Percentiles rank a stretch among this genome's conserved stretches.
These are phyloP conservation scores for Alviniconcha strummeri DNA, from an alignment of 2,888 invertebrate genomes.

Conservation along the genomic window DNA sequence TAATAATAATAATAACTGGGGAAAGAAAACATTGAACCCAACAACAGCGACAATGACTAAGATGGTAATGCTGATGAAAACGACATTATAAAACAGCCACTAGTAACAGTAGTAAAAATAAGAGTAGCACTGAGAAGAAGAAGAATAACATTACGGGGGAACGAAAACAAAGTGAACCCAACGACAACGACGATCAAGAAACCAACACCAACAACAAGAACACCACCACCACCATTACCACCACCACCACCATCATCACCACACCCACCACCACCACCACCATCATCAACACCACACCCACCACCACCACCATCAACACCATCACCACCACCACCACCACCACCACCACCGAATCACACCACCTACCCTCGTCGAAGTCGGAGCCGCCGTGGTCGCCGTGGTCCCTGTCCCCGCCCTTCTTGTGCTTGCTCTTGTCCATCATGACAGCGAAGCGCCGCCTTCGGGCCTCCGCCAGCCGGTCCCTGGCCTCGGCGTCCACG, in stretches of 20 bases:
- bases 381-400: not conserved
- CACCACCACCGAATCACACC: not conserved
- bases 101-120: no score
- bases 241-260: no score
- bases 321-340: not conserved
- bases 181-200: not conserved
- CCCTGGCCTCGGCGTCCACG: slow-evolving; percentile 49
- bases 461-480: slow-evolving; percentile 53
- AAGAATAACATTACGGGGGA: not conserved
- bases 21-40: no score
- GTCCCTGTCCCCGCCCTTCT: not conserved
- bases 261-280: no score
- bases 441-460: slow-evolving; percentile 55
- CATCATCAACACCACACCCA: no score
- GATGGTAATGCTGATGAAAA: no score
- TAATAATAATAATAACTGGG: no score
- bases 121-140: not conserved
- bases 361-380: slow-evolving; percentile 42
- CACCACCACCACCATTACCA: not conserved
- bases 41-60: no score
- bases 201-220: not conserved
- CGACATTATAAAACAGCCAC: no score
- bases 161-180: not conserved
- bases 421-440: slow-evolving; percentile 45
- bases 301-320: not conserved